A percentile compares a stretch with the other conserved stretches of the same genome.
Conservation (phyloP, 2,113 vertebrate genomes). For the Callipepla squamata region DNA sequence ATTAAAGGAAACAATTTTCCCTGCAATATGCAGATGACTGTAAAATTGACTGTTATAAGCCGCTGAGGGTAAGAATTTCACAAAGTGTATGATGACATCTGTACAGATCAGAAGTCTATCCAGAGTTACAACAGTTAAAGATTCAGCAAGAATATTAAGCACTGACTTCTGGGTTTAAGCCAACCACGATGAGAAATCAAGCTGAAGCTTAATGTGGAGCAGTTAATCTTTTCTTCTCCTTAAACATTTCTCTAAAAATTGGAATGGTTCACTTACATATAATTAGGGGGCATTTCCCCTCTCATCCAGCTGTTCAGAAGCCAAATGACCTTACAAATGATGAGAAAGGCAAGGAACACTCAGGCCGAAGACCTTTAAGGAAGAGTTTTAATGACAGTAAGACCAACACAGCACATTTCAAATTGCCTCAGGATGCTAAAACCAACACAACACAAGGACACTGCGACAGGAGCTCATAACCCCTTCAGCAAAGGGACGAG, state of each 20-base stretch:
- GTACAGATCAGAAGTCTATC: conserved; percentile 46
- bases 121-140: conserved; percentile 57
- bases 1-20: conserved; percentile 19
- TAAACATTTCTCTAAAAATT: not conserved
- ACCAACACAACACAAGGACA: not conserved
- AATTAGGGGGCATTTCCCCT: not conserved
- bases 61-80: conserved; percentile 37
- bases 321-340: not conserved
- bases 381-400: not conserved
- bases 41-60: not conserved
- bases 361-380: not conserved
- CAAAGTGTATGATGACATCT: conserved; percentile 36
- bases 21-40: not conserved
- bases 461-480: not conserved
- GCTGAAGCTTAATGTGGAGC: conserved; percentile 1
- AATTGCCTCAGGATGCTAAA: not conserved
- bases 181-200: conserved; percentile 32
- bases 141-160: conserved; percentile 49
- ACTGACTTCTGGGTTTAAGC: conserved; percentile 33
- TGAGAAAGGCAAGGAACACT: not conserved
- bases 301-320: not conserved
- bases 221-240: not conserved
- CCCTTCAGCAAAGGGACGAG: rapidly evolving
- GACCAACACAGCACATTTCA: not conserved
- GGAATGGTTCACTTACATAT: not conserved